Evolutionary conservation across 1,140 invertebrate genomes (phyloP), one percentile per base, ranked within the genome.

Genomic region (Battus philenor): DNA sequence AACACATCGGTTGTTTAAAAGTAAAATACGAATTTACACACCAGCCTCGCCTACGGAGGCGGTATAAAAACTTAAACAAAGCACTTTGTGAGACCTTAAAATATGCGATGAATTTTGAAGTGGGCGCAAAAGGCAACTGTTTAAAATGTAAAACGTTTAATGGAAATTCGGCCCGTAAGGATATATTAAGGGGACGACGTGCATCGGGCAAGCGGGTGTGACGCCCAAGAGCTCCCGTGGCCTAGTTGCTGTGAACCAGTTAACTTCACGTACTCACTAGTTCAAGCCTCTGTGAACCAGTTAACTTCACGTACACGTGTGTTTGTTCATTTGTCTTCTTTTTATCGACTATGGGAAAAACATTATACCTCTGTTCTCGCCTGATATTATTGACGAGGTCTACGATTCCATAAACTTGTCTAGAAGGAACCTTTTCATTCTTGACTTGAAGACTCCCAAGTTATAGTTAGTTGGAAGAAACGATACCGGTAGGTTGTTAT

Each of bases 71-170:
- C 62, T 75, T 73, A 63, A 70, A 74, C 70, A 75, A 77, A 72
- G 59, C 68, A 59, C 67, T 74, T 70, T 67, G 60, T 55, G 47
- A 50, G 52, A 63, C 64, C 70, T 72, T 76, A 71, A 75, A 77
- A 77, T 77, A 75, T 71, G 68, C 71, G 73, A 69, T 72, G 71
- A 75, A 80, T 80, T 73, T 63, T 49, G 44, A 68, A 80, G 61
- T 67, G 62, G 57, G 59, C 60, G 57, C 63, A 59, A 67, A 70
- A 70, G 64, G 67, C 59, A 53, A 65, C 63, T 70, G 68, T 69
- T 74, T 71, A 72, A 75, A 80, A 75, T 75, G 69, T 72, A 68
- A 59, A 61, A 79, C 74, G 68, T 76, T 79, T 68, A 72, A 76
- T 73, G 72, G 64, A 67, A 74, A 70, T 68, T 58, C 62, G 47